Conservation (phyloP, 2,113 vertebrate genomes). For the Chloropsis cyanopogon region DNA sequence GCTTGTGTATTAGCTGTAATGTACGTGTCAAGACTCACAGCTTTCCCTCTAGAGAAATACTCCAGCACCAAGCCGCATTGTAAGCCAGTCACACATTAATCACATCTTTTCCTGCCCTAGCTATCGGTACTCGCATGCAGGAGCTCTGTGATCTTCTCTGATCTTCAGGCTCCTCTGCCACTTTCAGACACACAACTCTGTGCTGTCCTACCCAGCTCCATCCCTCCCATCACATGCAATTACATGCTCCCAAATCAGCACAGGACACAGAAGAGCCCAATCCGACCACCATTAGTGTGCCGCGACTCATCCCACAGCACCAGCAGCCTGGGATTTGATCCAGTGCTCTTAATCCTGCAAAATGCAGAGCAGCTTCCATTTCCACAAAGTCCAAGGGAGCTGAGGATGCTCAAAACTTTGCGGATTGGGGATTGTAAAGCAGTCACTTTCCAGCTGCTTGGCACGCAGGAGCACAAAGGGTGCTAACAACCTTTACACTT, state of each 20-base stretch:
- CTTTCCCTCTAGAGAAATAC: conserved; percentile 10
- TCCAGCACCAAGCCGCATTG: background rate
- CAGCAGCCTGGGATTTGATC: background rate
- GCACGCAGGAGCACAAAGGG: conserved; percentile 7
- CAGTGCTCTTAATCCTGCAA: background rate
- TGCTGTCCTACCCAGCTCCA: background rate
- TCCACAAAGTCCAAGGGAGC: background rate
- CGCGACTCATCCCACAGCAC: background rate
- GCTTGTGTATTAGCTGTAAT: background rate
- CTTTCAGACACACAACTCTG: background rate
- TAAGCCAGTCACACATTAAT: background rate
- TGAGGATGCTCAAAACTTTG: background rate
- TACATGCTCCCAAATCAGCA: background rate
- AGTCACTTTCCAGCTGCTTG: background rate
- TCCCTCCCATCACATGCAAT: background rate
- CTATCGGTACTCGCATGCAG: background rate
- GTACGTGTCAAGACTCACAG: background rate
- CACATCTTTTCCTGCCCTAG: background rate
- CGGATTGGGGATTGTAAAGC: background rate
- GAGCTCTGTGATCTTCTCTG: background rate
- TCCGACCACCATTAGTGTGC: background rate
- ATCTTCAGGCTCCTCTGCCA: background rate
- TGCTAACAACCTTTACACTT: background rate
- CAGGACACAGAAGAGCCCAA: background rate
- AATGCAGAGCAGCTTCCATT: background rate